Evolutionary conservation across 2,888 invertebrate genomes (phyloP), one percentile per base, ranked within the genome.

Genomic region (Macrophya annulata): DNA sequence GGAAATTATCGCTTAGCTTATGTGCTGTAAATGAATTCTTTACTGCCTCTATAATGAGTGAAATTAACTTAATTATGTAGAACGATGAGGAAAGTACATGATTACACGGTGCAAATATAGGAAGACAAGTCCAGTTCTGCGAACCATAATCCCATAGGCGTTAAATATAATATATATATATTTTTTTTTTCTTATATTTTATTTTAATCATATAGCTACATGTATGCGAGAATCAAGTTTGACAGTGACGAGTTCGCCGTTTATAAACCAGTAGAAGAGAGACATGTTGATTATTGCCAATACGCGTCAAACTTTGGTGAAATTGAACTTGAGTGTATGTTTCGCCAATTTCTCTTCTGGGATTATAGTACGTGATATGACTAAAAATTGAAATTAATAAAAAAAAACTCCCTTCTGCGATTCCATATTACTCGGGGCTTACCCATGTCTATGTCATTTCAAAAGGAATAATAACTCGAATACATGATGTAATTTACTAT

Each of bases 61-160:
- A 81, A 62, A 81, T 81, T 40, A 81, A 21, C 12, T 81, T 43
- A 81, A 51, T 77, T 15, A 81, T 25, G 25, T 43, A 43, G 21
- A 59, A 62, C 81, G 81, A 40, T 62, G 15, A 55, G 43, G 81
- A 81, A 81, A 81, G 81, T 59, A 81, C 25, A 43, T 81, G 43
- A 81, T 81, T 81, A 43, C 21, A 81, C n/a, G 81, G 37, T 81
- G 81, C 43, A 62, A 62, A 81, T 77, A 77, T 77, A 77, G 51
- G 55, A 77, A 77, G 77, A 77, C 55, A 77, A 55, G 17, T 77
- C 5, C 51, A 55, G 31, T 55, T 55, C 48, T 77, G 55, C 55
- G 9, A 51, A n/a, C 48, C 9, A 77, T 51, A 74, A 21, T 74
- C 21, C n/a, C 10, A 45, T n/a, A 21, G 21, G 45, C 45, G 77